These are phyloP conservation scores for Drosophila auraria DNA, from an alignment of 1,140 invertebrate genomes.

Conservation along the genomic window DNA sequence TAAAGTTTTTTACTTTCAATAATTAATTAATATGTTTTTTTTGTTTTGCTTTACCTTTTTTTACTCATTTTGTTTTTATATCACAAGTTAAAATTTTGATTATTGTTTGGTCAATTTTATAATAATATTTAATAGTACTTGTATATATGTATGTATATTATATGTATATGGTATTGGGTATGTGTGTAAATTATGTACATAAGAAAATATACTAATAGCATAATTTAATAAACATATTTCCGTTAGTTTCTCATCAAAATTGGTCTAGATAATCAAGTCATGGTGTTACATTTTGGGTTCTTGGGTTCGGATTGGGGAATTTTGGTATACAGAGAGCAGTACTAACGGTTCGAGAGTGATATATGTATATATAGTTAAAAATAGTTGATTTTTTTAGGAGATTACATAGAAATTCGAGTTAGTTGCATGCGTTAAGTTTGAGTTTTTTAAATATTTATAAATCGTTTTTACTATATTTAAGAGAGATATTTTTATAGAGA, in stretches of 20 bases:
- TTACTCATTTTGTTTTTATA: constrained; percentile 67
- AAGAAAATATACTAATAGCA: constrained; percentile 73
- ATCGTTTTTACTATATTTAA: constrained; percentile 37
- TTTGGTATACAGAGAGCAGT: constrained; percentile 49
- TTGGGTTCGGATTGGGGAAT: constrained; percentile 3
- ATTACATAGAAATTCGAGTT: constrained; percentile 79
- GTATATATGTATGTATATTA: constrained; percentile 34
- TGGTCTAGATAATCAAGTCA: constrained; percentile 81
- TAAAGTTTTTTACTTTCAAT: constrained; percentile 38
- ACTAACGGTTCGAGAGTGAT: constrained; percentile 56
- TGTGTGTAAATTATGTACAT: constrained; percentile 69
- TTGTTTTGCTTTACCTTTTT: constrained; percentile 48
- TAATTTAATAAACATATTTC: constrained; percentile 65
- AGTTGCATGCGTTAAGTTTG: constrained; percentile 70
- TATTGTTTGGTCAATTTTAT: constrained; percentile 84
- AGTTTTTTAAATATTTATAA: constrained; percentile 26
- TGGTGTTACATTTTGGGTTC: constrained; percentile 49
- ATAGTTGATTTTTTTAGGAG: constrained; percentile 60
- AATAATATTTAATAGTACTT: constrained; percentile 53
- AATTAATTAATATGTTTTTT: neutral
- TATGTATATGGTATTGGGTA: constrained; percentile 46
- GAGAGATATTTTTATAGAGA: constrained; percentile 26
- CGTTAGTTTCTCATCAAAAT: constrained; percentile 67
- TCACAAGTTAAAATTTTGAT: constrained; percentile 85
- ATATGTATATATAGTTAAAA: constrained; percentile 52